Percentiles rank a stretch among this genome's conserved stretches.
Conservation (phyloP, 2,888 invertebrate genomes). For the Cryptophagus acutangulus region DNA sequence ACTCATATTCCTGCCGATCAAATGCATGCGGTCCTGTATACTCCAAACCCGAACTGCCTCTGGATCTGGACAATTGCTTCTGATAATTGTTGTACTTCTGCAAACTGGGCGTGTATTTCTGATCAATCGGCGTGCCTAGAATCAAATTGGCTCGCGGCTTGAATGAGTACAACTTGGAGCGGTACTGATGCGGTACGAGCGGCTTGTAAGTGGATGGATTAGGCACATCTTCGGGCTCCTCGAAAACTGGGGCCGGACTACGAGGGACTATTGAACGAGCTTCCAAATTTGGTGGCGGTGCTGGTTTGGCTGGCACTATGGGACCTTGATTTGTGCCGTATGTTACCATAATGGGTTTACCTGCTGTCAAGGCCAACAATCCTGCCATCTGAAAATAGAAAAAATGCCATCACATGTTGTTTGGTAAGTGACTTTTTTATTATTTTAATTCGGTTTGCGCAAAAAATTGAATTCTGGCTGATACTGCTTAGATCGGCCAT, state of each 20-base stretch:
- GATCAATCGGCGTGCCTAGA: conserved; percentile 43
- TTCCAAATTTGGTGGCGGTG: conserved; percentile 14
- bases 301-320: conserved; percentile 37
- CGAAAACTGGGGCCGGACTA: conserved; percentile 43
- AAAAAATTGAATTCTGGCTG: neutral
- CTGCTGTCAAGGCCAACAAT: conserved; percentile 31
- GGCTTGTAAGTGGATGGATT: conserved; percentile 42
- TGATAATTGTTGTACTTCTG: conserved; percentile 37
- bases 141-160: conserved; percentile 38
- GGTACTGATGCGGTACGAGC: conserved; percentile 39
- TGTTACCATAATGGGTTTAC: conserved; percentile 45
- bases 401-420: conserved; percentile 8
- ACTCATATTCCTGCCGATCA: conserved; percentile 42
- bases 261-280: conserved; percentile 23
- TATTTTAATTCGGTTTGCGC: no score
- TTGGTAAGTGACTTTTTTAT: no score
- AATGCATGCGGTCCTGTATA: conserved; percentile 46
- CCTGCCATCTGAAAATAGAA: conserved; percentile 39
- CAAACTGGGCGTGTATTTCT: conserved; percentile 38
- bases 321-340: conserved; percentile 47
- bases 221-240: conserved; percentile 40
- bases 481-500: neutral
- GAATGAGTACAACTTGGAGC: conserved; percentile 34
- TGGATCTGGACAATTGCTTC: conserved; percentile 34
- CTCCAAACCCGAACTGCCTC: conserved; percentile 36